A percentile compares a stretch with the other conserved stretches of the same genome.
Conservation (phyloP, 2,888 invertebrate genomes). For the Cancer borealis region DNA sequence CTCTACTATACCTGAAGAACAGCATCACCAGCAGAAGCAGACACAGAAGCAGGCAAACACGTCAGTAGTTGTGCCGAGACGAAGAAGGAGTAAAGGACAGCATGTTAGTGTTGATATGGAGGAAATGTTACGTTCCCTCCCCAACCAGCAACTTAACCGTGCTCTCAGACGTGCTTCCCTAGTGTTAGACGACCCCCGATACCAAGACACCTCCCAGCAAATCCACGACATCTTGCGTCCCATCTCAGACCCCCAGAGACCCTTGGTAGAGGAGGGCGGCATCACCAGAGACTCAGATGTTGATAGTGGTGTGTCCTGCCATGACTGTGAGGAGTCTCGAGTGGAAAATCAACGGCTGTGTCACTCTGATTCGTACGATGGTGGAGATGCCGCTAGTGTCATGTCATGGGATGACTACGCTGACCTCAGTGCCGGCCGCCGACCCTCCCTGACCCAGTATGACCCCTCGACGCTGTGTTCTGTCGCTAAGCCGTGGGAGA, state of each 20-base stretch:
- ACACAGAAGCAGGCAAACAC: conserved; percentile 54
- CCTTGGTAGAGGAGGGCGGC: conserved; percentile 54
- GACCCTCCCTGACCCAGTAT: conserved; percentile 61
- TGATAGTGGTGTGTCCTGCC: conserved; percentile 72
- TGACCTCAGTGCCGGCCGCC: conserved; percentile 61
- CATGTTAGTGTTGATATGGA: conserved; percentile 75
- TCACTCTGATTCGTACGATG: conserved; percentile 75
- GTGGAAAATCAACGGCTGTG: conserved; percentile 64
- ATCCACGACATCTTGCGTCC: conserved; percentile 63
- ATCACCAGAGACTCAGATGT: conserved; percentile 69
- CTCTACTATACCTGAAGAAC: conserved; percentile 76
- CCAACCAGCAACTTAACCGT: conserved; percentile 63
- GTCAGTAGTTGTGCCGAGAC: conserved; percentile 33
- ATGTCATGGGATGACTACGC: conserved; percentile 73
- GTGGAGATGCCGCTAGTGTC: conserved; percentile 69
- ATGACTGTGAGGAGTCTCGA: conserved; percentile 72
- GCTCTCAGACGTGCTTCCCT: conserved; percentile 73
- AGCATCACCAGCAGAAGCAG: conserved; percentile 66
- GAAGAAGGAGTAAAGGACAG: conserved; percentile 57
- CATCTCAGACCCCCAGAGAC: conserved; percentile 50
- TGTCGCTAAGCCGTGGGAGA: conserved; percentile 76
- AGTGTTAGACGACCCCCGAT: conserved; percentile 69
- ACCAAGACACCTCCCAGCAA: conserved; percentile 65
- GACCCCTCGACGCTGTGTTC: conserved; percentile 60
- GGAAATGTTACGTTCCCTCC: conserved; percentile 67